phyloP scores from a whole-genome alignment of 2,888 invertebrate species.

The Allophyes oxyacanthae region DNA sequence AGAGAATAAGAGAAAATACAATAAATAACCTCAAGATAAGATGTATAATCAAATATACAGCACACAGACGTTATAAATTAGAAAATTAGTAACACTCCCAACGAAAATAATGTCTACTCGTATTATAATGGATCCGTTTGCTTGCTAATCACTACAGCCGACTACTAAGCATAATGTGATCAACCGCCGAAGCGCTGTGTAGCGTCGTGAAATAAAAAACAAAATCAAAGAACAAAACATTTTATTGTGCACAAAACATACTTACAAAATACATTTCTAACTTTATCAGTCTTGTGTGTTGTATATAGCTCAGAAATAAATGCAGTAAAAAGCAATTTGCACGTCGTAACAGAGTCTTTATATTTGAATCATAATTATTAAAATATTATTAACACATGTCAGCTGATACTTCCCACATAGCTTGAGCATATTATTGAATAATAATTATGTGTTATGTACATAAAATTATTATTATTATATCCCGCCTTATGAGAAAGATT shows the following conservation, averaged over 20 bases:
- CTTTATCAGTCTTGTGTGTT: slow-evolving; percentile 88
- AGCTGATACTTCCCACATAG: slow-evolving; percentile 72
- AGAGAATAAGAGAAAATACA: slow-evolving; percentile 69
- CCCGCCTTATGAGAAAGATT: too few species aligned
- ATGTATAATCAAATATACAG: slow-evolving; percentile 73
- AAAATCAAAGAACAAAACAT: slow-evolving; percentile 80
- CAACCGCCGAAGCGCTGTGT: slow-evolving; percentile 47
- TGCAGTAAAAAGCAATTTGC: slow-evolving; percentile 82
- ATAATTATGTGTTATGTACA: slow-evolving; percentile 4
- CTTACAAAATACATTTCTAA: slow-evolving; percentile 84
- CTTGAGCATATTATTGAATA: slow-evolving; percentile 68
- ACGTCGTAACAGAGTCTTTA: slow-evolving; percentile 58
- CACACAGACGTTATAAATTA: slow-evolving; percentile 78
- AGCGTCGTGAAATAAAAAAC: slow-evolving; percentile 77
- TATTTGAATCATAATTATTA: slow-evolving; percentile 59
- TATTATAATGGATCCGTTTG: slow-evolving; percentile 72
- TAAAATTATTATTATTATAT: too few species aligned
- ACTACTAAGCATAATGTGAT: slow-evolving; percentile 41
- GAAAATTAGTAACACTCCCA: slow-evolving; percentile 42
- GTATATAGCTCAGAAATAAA: slow-evolving; percentile 87
- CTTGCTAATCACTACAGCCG: slow-evolving; percentile 70
- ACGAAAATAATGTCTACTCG: slow-evolving; percentile 21
- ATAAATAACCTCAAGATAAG: slow-evolving; percentile 41
- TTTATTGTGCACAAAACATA: slow-evolving; percentile 88
- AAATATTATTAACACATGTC: slow-evolving; percentile 62